Evolutionary conservation across 35 echinoderm and acorn worm genomes (phyloP).

Genomic region (Apostichopus japonicus): DNA sequence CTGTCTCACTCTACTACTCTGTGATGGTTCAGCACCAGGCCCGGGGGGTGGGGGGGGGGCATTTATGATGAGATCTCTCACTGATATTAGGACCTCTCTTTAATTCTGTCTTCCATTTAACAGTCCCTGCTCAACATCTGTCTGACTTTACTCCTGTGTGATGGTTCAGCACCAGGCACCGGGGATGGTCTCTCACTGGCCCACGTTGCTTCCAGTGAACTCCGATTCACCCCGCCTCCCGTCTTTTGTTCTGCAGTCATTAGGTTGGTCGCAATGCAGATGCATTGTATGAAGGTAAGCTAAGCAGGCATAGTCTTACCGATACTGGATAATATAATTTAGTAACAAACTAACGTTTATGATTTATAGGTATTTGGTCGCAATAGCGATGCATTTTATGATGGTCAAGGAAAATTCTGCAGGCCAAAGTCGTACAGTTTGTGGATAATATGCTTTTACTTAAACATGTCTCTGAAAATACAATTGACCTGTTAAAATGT

Average conservation of each 20-base stretch:
- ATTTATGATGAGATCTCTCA: no score
- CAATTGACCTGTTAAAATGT: no score
- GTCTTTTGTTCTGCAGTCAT: constrained; percentile 95
- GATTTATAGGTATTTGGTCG: no score
- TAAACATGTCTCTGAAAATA: no score
- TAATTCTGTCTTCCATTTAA: constrained; percentile 1
- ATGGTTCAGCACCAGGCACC: constrained; percentile 85
- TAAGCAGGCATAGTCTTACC: no score
- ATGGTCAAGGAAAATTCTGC: no score
- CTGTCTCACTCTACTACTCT: constrained; percentile 84
- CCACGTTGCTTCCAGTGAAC: constrained; percentile 71
- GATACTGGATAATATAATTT: no score
- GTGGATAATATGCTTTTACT: no score
- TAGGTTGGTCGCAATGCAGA: constrained; percentile 91
- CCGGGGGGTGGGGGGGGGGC: neutral
- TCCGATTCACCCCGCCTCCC: constrained; percentile 94
- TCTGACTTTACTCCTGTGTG: constrained; percentile 82
- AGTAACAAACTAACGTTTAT: no score
- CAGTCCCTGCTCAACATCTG: constrained; percentile 96
- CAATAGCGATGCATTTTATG: no score
- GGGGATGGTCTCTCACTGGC: constrained; percentile 79
- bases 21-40: constrained; percentile 87
- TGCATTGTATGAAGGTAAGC: constrained; percentile 98
- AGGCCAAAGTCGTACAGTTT: no score
- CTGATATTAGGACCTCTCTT: no score